Evolutionary conservation across 2,797 vertebrate genomes (phyloP).

Genomic region (Epinephelus coioides): DNA sequence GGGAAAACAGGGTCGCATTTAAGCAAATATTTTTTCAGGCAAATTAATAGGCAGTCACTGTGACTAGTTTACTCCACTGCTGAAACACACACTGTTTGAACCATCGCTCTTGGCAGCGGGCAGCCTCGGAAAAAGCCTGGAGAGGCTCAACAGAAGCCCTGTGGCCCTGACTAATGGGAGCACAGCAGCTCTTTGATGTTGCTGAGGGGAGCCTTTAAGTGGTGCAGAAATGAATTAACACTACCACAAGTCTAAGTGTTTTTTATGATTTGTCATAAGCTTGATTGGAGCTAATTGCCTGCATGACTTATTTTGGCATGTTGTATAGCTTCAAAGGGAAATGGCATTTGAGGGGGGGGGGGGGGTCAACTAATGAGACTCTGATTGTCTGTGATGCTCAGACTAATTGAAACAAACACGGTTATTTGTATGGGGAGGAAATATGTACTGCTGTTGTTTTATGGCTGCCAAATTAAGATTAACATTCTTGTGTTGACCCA

Average conservation of each 20-base stretch:
- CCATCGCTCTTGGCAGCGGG: slow-evolving; percentile 56
- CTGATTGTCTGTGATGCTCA: slow-evolving; percentile 21
- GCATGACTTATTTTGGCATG: slow-evolving; percentile 45
- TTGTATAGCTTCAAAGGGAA: slow-evolving; percentile 40
- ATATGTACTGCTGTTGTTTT: slow-evolving; percentile 5
- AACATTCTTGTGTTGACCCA: slow-evolving; percentile 18
- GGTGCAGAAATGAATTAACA: slow-evolving; percentile 59
- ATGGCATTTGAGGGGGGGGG: neutral
- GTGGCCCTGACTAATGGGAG: slow-evolving; percentile 67
- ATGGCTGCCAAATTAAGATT: slow-evolving; percentile 30
- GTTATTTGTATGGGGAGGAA: slow-evolving; percentile 2
- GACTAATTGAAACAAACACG: slow-evolving; percentile 30
- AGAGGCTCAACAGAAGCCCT: slow-evolving; percentile 73
- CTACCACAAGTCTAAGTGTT: slow-evolving; percentile 27
- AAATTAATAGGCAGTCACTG: slow-evolving; percentile 52
- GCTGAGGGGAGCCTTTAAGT: slow-evolving; percentile 45
- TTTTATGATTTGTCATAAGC: slow-evolving; percentile 44
- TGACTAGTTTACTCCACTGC: slow-evolving; percentile 45
- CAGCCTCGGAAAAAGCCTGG: slow-evolving; percentile 59
- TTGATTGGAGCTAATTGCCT: slow-evolving; percentile 65
- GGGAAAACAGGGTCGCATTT: slow-evolving; percentile 26
- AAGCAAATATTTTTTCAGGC: slow-evolving; percentile 46
- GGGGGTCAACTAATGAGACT: slow-evolving; percentile 36
- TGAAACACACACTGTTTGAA: slow-evolving; percentile 61
- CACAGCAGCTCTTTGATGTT: slow-evolving; percentile 66